A percentile compares a stretch with the other conserved stretches of the same genome.
phyloP scores from a whole-genome alignment of 2,888 invertebrate species.

The Limnephilus auricula region DNA sequence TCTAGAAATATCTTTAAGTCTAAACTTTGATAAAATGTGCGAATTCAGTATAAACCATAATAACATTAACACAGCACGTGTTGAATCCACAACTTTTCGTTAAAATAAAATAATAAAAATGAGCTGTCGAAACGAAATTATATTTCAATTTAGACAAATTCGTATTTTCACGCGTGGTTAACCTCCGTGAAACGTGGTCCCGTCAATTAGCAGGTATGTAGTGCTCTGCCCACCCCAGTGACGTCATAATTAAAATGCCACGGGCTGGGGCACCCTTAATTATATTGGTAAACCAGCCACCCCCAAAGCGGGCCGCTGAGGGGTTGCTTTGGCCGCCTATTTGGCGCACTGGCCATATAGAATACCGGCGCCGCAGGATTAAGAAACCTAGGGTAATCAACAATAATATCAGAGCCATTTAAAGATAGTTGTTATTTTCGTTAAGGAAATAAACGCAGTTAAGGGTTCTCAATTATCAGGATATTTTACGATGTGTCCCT shows the following conservation, averaged over 20 bases:
- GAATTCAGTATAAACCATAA: neutral
- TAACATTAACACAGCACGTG: neutral
- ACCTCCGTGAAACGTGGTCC: neutral
- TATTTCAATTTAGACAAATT: neutral
- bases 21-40: neutral
- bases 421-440: neutral
- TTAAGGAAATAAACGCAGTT: neutral
- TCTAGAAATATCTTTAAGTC: neutral
- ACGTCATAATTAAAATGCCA: conserved; percentile 52
- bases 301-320: neutral
- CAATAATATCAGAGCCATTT: neutral
- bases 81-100: neutral
- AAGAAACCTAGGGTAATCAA: neutral
- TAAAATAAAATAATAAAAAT: neutral
- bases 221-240: conserved; percentile 22
- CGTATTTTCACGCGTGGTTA: neutral
- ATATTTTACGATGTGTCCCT: no score
- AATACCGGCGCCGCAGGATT: neutral
- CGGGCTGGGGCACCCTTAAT: conserved; percentile 39
- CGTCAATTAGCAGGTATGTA: conserved; percentile 42
- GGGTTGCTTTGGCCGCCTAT: conserved; percentile 17
- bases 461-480: neutral
- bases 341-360: neutral
- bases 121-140: neutral
- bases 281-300: conserved; percentile 31